Base-by-base conservation (phyloP, 1,140 invertebrate genomes). In the Drosophila triauraria region DNA sequence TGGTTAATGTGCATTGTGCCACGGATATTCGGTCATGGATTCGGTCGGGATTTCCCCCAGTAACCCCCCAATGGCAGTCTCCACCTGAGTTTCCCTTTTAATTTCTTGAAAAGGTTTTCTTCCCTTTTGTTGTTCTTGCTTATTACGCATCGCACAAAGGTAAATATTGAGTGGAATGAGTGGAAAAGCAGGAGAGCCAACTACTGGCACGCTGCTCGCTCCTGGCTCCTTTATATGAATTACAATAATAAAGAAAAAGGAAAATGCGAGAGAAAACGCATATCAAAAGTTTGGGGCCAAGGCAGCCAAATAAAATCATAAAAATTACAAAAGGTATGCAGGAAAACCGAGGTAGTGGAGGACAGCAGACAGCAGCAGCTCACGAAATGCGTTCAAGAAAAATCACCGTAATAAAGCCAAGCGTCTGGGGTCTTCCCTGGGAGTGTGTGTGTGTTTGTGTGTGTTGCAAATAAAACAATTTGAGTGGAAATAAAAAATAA, bases 401-500 rank as follows among this genome's bases (percentile, higher is more conserved):
- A 90, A 90, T 90, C 85, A 77, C 86, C 63, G 78, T 90, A 90
- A 90, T 90, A 90, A 90, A 90, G 84, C 81, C 78, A 61, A 80
- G 65, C 67, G 80, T 80, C 72, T 84, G 63, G 75, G 68, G 57
- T 51, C 64, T 51, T 54, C 35, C 42, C 30, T 42, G 15, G 50
- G n/a, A n/a, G 47, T 58, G 20, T 59, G 61, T 59, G 38, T 25
- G 17, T 46, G 38, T 15, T 32, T 44, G 38, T 75, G 53, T 86
- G 47, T 59, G 59, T 64, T 65, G 71, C 86, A 82, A 91, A 90
- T 90, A 90, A 90, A 88, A 88, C 85, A 88, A 90, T 88, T 88
- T 88, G 81, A 88, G 85, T 88, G 85, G 82, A 90, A 88, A 90
- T 88, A 88, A 85, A 88, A 85, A 90, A 81, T 78, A 91, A 91